phyloP scores from a whole-genome alignment of 2,888 invertebrate genomes.

The Hipparchia semele region DNA sequence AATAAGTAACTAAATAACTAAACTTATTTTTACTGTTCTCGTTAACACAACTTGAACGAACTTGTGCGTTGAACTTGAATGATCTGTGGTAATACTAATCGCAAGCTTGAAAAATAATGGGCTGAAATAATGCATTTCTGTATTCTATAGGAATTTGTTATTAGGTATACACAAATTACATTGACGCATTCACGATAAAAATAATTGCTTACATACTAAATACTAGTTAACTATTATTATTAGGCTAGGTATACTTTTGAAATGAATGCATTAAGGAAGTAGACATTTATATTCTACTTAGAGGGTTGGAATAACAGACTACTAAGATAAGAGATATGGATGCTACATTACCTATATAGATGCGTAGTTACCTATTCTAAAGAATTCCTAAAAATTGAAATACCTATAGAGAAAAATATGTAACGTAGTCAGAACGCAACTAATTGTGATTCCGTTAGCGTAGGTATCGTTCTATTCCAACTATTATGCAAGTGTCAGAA shows the following conservation, averaged over 20 bases:
- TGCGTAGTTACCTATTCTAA: too few relatives aligned
- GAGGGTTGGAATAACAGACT: too few relatives aligned
- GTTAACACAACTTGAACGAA: background rate
- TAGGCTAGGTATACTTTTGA: background rate
- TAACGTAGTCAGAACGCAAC: conserved; percentile 12
- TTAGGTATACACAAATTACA: conserved; percentile 16
- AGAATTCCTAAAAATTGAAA: background rate
- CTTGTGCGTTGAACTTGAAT: too few relatives aligned
- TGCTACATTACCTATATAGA: too few relatives aligned
- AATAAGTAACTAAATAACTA: too few relatives aligned
- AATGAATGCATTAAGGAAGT: background rate
- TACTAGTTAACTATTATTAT: too few relatives aligned
- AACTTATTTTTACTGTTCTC: background rate
- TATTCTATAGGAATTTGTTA: background rate
- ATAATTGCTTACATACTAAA: conserved; percentile 2
- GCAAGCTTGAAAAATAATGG: background rate
- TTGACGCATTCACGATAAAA: conserved; percentile 1
- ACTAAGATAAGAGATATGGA: too few relatives aligned
- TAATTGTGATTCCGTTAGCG: conserved; percentile 59
- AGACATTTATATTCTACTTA: too few relatives aligned
- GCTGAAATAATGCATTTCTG: conserved; percentile 5
- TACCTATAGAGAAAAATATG: background rate
- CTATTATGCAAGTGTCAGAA: conserved; percentile 65
- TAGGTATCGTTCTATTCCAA: conserved; percentile 43
- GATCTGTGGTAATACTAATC: background rate